These are phyloP conservation scores for Sphaerophoria rueppellii DNA, from an alignment of 2,888 invertebrate species.

Conservation along the genomic window DNA sequence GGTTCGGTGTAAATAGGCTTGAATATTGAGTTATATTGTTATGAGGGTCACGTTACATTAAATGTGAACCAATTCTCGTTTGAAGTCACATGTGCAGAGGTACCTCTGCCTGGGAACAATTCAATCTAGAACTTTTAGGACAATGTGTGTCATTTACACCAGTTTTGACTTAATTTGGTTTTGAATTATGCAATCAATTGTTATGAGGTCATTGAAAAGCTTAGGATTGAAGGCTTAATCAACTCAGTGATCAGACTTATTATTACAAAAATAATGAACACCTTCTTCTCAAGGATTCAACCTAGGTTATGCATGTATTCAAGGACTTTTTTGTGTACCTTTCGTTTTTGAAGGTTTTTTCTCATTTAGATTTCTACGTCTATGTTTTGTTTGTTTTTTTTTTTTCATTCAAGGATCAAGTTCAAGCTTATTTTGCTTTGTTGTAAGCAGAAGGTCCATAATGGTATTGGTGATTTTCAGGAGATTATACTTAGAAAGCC, in stretches of 20 bases:
- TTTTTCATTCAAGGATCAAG: conserved; percentile 10
- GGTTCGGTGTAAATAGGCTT: conserved; percentile 31
- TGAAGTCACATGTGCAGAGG: conserved; percentile 2
- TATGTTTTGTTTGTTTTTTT: not conserved
- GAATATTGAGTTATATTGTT: conserved; percentile 25
- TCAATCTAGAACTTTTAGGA: not conserved
- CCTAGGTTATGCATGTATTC: not conserved
- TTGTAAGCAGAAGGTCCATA: not conserved
- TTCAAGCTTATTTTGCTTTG: conserved; percentile 22
- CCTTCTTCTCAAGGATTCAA: not conserved
- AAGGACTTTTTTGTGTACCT: conserved; percentile 5
- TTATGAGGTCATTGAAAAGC: not conserved
- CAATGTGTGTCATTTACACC: not conserved
- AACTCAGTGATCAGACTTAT: not conserved
- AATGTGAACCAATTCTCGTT: not conserved
- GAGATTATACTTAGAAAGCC: conserved; percentile 8
- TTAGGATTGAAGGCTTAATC: not conserved
- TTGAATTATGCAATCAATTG: conserved; percentile 1
- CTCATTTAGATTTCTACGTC: not conserved
- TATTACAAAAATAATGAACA: not conserved
- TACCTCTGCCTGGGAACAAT: not conserved
- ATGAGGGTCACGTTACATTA: conserved; percentile 53
- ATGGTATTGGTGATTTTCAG: not conserved
- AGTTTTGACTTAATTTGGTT: conserved; percentile 8
- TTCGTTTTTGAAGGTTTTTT: not conserved